A percentile compares a stretch with the other conserved stretches of the same genome.
Evolutionary conservation across 2,113 vertebrate species (phyloP).

Genomic region (Gavia stellata): DNA sequence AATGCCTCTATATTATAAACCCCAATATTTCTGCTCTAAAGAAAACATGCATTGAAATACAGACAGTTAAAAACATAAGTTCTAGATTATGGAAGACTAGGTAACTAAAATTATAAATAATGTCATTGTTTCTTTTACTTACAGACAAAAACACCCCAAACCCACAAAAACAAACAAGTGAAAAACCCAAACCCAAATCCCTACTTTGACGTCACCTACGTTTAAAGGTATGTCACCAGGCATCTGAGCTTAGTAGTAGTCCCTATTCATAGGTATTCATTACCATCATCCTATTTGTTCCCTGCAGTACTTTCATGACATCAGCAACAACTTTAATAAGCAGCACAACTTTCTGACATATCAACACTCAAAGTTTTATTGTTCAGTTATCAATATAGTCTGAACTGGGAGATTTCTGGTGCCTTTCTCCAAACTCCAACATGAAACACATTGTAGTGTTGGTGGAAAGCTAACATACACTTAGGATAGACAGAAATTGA

Average conservation of each 20-base stretch:
- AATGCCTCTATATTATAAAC: neutral
- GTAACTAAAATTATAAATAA: neutral
- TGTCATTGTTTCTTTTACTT: neutral
- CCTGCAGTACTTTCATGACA: neutral
- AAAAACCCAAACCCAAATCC: neutral
- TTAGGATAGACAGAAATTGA: neutral
- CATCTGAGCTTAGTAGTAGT: neutral
- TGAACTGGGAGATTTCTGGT: neutral
- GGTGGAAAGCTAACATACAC: neutral
- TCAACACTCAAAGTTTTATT: neutral
- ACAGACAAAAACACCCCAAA: neutral
- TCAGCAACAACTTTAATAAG: neutral
- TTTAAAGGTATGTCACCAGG: neutral
- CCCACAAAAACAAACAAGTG: neutral
- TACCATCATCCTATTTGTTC: neutral
- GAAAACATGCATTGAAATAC: neutral
- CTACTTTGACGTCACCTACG: neutral
- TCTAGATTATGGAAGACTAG: neutral
- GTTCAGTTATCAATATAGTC: neutral
- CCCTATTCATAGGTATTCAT: neutral
- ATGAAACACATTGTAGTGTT: neutral
- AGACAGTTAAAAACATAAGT: neutral
- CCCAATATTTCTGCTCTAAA: neutral
- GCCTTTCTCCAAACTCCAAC: neutral
- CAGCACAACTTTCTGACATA: neutral